Conservation (phyloP, 1,140 invertebrate genomes). For the Drosophila pectinifera region DNA sequence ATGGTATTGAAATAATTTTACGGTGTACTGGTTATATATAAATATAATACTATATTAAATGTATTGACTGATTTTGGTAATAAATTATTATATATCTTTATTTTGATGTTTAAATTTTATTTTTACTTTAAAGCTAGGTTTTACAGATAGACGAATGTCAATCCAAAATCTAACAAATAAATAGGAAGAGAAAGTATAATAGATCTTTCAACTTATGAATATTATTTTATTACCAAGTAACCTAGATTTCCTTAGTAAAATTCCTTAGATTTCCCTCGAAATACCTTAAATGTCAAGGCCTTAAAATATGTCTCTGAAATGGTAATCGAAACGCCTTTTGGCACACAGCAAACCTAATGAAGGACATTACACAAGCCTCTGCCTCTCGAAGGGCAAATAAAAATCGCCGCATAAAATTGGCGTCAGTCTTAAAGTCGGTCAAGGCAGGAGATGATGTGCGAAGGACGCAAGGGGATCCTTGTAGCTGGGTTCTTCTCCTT, state of each 20-base stretch:
- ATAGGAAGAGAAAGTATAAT: too few species aligned
- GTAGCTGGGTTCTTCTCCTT: slow-evolving; percentile 10
- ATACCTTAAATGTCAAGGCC: neutral
- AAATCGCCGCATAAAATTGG: slow-evolving; percentile 75
- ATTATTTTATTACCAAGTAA: neutral
- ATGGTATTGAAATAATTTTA: too few species aligned
- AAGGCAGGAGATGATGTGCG: slow-evolving; percentile 46
- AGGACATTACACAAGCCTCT: slow-evolving; percentile 21
- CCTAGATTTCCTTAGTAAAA: neutral
- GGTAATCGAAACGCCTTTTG: slow-evolving; percentile 17
- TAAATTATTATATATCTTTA: too few species aligned
- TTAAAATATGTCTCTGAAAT: slow-evolving; percentile 1
- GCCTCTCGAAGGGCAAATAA: slow-evolving; percentile 37
- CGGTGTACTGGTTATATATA: too few species aligned
- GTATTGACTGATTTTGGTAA: too few species aligned
- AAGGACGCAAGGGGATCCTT: slow-evolving; percentile 30
- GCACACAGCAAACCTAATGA: slow-evolving; percentile 24
- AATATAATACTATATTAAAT: too few species aligned
- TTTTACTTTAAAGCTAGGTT: too few species aligned
- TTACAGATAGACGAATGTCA: too few species aligned
- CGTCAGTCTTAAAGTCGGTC: slow-evolving; percentile 82
- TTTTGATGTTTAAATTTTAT: too few species aligned
- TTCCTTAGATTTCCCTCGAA: neutral
- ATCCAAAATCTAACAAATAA: too few species aligned
- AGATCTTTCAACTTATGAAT: too few species aligned